Evolutionary conservation across 2,113 vertebrate genomes (phyloP).

Genomic region (Cheirogaleus medius): DNA sequence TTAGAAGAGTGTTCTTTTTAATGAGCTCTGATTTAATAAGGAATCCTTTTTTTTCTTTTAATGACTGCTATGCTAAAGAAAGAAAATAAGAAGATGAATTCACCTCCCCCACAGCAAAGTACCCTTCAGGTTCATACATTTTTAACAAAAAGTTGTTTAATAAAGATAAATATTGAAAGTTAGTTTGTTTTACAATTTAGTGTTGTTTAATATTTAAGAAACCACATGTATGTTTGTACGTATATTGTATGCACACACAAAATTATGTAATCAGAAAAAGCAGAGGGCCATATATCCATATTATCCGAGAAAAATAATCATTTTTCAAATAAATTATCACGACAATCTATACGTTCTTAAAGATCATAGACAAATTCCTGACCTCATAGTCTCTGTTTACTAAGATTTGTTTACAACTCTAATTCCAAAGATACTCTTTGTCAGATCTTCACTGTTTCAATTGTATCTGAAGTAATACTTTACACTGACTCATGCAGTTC

Average conservation of each 20-base stretch:
- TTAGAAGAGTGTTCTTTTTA: slow-evolving; percentile 72
- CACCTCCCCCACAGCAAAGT: not conserved
- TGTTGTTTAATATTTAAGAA: slow-evolving; percentile 10
- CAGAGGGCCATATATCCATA: not conserved
- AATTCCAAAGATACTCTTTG: not conserved
- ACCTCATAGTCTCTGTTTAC: not conserved
- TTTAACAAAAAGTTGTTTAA: not conserved
- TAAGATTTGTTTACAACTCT: not conserved
- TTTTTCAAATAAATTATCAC: not conserved
- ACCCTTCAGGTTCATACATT: not conserved
- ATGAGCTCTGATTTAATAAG: slow-evolving; percentile 73
- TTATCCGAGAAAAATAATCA: slow-evolving; percentile 31
- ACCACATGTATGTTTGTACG: not conserved
- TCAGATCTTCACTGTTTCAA: not conserved
- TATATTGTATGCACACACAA: fast-evolving
- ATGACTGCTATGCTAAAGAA: slow-evolving; percentile 49
- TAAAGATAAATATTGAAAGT: not conserved
- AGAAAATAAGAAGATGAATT: slow-evolving; percentile 60
- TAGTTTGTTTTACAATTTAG: not conserved
- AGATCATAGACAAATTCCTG: not conserved
- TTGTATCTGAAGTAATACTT: not conserved
- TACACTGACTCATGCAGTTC: not conserved
- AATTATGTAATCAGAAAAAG: not conserved
- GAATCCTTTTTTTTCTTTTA: slow-evolving; percentile 48
- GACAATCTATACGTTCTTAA: not conserved